Percentiles rank a stretch among this genome's conserved stretches.
phyloP scores from a whole-genome alignment of 2,888 invertebrate genomes.

The Heterodera filipjevi region DNA sequence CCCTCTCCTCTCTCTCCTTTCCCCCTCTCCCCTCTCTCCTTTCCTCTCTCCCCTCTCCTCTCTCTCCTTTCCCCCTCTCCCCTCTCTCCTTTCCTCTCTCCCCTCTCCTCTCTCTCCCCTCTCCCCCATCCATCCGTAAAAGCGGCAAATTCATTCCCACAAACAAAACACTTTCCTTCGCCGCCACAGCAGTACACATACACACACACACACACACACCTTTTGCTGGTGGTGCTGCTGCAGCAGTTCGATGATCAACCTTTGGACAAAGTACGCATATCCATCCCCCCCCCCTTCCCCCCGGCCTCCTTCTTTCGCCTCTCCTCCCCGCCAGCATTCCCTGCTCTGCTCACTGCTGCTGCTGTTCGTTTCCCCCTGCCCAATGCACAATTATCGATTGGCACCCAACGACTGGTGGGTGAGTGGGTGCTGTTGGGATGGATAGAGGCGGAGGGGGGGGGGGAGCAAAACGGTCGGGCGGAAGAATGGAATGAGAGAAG shows the following conservation, averaged over 20 bases:
- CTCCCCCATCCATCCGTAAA: too few relatives aligned
- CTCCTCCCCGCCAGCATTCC: not conserved
- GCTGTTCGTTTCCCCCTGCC: slow-evolving; percentile 10
- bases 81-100: too few relatives aligned
- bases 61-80: too few relatives aligned
- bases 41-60: too few relatives aligned
- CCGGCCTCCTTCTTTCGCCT: too few relatives aligned
- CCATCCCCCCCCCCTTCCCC: not conserved
- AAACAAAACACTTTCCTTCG: too few relatives aligned
- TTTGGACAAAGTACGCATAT: slow-evolving; percentile 7
- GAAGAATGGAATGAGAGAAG: slow-evolving; percentile 8
- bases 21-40: too few relatives aligned
- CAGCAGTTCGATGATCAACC: not conserved
- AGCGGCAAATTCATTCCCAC: too few relatives aligned
- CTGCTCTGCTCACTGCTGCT: slow-evolving; percentile 9
- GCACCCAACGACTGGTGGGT: not conserved
- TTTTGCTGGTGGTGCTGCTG: not conserved
- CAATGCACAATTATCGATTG: slow-evolving; percentile 27
- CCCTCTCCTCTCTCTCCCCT: too few relatives aligned
- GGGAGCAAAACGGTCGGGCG: slow-evolving; percentile 16
- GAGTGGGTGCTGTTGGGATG: not conserved
- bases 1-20: too few relatives aligned
- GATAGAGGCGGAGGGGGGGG: not conserved
- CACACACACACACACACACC: not conserved
- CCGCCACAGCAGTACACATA: too few relatives aligned